Evolutionary conservation across 2,113 vertebrate species (phyloP).

Genomic region (Charadrius vociferus): DNA sequence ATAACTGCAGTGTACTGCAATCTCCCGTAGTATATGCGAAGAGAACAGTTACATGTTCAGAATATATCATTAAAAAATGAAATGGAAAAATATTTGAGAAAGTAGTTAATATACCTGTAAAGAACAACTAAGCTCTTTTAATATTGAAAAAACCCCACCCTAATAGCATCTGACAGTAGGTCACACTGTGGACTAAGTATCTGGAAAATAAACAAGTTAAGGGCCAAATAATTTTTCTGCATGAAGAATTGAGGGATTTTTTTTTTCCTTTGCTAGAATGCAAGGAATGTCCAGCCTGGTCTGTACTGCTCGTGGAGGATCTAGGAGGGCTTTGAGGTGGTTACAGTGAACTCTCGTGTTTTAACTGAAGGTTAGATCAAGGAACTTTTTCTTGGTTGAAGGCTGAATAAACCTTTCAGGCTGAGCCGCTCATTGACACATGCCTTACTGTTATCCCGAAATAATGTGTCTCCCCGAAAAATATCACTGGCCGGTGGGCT

Average conservation of each 20-base stretch:
- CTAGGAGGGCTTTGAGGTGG: conserved; percentile 17
- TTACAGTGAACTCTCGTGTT: background rate
- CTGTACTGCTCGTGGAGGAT: background rate
- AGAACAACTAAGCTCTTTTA: background rate
- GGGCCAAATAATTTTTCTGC: background rate
- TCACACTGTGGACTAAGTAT: background rate
- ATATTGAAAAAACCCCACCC: background rate
- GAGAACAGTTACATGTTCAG: background rate
- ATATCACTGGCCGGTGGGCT: background rate
- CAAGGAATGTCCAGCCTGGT: background rate
- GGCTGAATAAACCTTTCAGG: conserved; percentile 28
- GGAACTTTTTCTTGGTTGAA: background rate
- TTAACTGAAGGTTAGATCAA: conserved; percentile 10
- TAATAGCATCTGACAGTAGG: background rate
- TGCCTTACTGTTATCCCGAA: background rate
- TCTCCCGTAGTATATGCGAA: background rate
- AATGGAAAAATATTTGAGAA: background rate
- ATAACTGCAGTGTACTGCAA: background rate
- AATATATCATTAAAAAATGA: background rate
- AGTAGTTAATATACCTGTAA: background rate
- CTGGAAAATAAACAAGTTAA: conserved; percentile 25
- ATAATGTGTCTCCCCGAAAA: background rate
- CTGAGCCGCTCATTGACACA: background rate
- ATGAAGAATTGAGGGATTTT: background rate
- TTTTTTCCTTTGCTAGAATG: background rate